Evolutionary conservation across 2,113 vertebrate genomes (phyloP).

Genomic region (Bubalus kerabau): DNA sequence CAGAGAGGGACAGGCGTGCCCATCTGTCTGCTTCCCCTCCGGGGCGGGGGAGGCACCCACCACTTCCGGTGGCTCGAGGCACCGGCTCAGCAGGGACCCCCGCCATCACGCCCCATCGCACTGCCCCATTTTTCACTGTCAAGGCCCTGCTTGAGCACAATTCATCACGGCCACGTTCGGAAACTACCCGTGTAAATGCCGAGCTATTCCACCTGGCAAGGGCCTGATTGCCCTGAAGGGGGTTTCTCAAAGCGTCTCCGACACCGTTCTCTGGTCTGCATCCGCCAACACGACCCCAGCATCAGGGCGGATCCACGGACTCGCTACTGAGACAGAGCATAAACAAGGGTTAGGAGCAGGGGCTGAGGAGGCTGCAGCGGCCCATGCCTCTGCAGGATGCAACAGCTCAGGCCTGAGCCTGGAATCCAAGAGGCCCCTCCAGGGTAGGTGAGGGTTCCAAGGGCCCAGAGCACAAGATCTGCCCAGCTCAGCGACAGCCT

Average conservation of each 20-base stretch:
- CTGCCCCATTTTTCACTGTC: constrained; percentile 90
- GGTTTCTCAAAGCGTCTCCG: not conserved
- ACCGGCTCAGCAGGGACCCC: constrained; percentile 71
- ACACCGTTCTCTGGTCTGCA: not conserved
- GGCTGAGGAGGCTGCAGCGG: rapidly evolving
- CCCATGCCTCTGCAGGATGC: not conserved
- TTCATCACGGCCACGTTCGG: constrained; percentile 85
- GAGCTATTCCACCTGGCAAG: constrained; percentile 31
- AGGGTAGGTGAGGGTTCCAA: not conserved
- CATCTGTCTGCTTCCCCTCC: not conserved
- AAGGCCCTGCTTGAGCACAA: constrained; percentile 76
- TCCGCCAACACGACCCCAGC: rapidly evolving
- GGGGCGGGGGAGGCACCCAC: not conserved
- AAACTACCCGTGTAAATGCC: constrained; percentile 63
- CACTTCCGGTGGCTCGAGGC: not conserved
- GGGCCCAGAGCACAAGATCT: not conserved
- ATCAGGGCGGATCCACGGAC: rapidly evolving
- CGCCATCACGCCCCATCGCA: constrained; percentile 76
- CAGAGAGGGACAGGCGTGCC: not conserved
- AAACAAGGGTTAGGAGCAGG: not conserved
- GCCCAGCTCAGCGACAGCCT: not conserved
- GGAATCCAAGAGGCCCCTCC: not conserved
- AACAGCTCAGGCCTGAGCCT: not conserved
- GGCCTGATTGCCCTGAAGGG: constrained; percentile 2
- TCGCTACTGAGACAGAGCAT: not conserved